Evolutionary conservation across 2,113 vertebrate species (phyloP).

Genomic region (Archilochus colubris): DNA sequence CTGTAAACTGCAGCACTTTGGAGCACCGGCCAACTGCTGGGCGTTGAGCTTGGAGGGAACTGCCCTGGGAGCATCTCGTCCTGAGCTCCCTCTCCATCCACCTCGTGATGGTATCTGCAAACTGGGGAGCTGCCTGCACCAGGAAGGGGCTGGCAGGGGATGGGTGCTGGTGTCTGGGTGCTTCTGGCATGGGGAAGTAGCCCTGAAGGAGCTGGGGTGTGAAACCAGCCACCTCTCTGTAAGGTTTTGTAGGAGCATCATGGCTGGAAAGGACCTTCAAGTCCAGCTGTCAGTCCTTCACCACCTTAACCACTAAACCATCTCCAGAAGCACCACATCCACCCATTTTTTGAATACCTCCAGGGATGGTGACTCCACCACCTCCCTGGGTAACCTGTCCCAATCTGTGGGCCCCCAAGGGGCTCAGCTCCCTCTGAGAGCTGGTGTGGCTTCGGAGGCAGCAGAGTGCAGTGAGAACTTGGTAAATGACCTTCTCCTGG

Average conservation of each 20-base stretch:
- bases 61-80: not conserved
- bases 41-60: not conserved
- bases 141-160: not conserved
- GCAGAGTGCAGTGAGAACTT: constrained; percentile 33
- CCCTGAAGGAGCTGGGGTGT: not conserved
- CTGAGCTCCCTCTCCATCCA: rapidly evolving
- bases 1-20: not conserved
- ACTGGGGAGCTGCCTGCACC: not conserved
- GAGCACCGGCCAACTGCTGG: not conserved
- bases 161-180: not conserved
- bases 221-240: not conserved
- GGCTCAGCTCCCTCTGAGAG: not conserved
- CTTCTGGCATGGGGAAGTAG: not conserved
- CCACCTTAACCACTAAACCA: too few relatives aligned
- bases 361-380: too few relatives aligned
- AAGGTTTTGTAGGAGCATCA: not conserved
- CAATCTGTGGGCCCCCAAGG: too few relatives aligned
- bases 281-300: too few relatives aligned
- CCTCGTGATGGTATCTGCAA: not conserved
- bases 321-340: too few relatives aligned
- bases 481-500: constrained; percentile 43
- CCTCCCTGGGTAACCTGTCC: too few relatives aligned
- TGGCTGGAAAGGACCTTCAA: too few relatives aligned
- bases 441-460: not conserved
- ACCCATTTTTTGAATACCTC: too few relatives aligned